These are phyloP conservation scores for Amphipoea oculea DNA, from an alignment of 2,888 invertebrate genomes.

Conservation along the genomic window DNA sequence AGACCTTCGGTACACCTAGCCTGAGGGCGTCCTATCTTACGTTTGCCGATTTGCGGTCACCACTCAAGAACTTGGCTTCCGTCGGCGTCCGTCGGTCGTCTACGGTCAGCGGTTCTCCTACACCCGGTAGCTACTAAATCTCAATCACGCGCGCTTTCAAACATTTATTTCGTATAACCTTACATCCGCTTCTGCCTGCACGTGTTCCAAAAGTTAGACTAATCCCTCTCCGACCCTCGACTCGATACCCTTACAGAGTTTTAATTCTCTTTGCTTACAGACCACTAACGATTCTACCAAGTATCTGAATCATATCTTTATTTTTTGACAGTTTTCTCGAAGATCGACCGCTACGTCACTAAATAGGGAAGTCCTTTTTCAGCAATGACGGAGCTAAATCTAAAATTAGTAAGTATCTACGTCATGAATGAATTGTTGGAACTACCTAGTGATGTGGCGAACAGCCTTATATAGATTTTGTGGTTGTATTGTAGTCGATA, in stretches of 20 bases:
- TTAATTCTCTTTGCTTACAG: no score
- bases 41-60: background rate
- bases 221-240: background rate
- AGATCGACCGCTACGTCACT: background rate
- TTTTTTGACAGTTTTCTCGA: background rate
- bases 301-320: background rate
- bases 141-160: background rate
- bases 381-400: background rate
- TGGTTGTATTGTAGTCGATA: slow-evolving; percentile 7
- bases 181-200: background rate
- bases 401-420: background rate
- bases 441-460: background rate
- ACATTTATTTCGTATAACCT: background rate
- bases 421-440: slow-evolving; percentile 11
- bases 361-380: slow-evolving; percentile 14
- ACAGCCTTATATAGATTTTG: slow-evolving; percentile 12
- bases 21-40: no score
- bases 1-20: no score
- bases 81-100: background rate
- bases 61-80: background rate
- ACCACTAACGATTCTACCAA: background rate
- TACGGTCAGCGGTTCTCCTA: background rate
- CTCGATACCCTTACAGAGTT: background rate
- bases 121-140: background rate
- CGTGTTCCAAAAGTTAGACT: background rate